Evolutionary conservation across 1,140 invertebrate species (phyloP), one percentile per base, ranked within the genome.

Genomic region (Cyphomyrmex costatus): DNA sequence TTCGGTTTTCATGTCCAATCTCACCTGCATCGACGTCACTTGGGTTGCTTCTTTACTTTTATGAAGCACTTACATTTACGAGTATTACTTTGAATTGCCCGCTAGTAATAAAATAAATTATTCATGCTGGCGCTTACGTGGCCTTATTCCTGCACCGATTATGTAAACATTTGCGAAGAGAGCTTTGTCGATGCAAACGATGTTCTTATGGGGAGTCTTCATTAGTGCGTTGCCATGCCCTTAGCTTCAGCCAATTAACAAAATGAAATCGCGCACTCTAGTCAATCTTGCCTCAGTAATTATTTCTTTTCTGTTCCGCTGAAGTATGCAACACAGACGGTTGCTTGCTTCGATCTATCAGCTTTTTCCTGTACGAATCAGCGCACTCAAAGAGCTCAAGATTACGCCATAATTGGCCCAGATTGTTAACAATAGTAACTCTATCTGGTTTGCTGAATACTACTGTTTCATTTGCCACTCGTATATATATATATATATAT

Each of bases 81-180:
- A 83, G 27, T 36, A 49, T 83, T 73, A 71, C 68, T 83, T 83
- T 83, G 63, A 56, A 53, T 61, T n/a, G 36, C 7, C 24, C 21
- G 12, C 1, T 14, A 33, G 53, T 61, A 73, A 83, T 83, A 74
- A 49, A 83, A 83, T 83, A 74, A 83, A 83, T 83, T 83, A 83
- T 83, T 83, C 79, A 83, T 83, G n/a, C 27, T 68, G 79, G 12
- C 33, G 24, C 12, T 83, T 42, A 71, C 27, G n/a, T 14, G 24
- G 65, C 12, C n/a, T n/a, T 42, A 30, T 80, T 74, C 27, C n/a
- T n/a, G n/a, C n/a, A 19, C 6, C 79, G 68, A 83, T 83, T 73
- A 83, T 49, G 68, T 83, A 83, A 83, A 83, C 68, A 33, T 83
- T 73, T 60, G 49, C 33, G 8, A 46, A 46, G n/a, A 4, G 42